Base-by-base conservation (phyloP, 2,113 vertebrate genomes). In the Istiophorus platypterus region DNA sequence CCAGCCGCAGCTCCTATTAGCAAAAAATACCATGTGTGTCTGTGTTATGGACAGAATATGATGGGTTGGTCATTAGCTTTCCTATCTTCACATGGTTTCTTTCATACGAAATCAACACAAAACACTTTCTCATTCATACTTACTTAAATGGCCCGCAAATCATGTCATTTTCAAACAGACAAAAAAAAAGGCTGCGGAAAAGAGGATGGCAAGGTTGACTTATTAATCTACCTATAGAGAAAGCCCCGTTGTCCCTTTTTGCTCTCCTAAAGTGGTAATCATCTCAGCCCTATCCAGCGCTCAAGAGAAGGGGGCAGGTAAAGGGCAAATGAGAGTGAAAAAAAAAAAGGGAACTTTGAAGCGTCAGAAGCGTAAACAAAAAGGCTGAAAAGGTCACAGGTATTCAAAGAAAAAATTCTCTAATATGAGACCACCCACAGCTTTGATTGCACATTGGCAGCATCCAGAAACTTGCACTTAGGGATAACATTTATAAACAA, bases 51-150 rank as follows among this genome's bases (percentile, higher is more conserved):
- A 45, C 4, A 52, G 12, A 75, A 84, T 31, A 59, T 47, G 52
- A 37, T 31, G 39, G 31, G 20, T 62, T 65, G n/a, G 54, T 47
- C 29, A 56, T 69, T n/a, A 29, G 7, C 22, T n/a, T 45, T 37
- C 22, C 51, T 24, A 13, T 47, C 31, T 78, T 74, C 62, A 10
- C 42, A 47, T 62, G 52, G 74, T 72, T 77, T 68, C 51, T 34
- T 85, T 39, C n/a, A 79, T 24, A 62, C 42, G 6, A 73, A 84
- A 64, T 82, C 76, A 22, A 11, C 45, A 62, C 58, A 17, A 64
- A 88, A 70, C 72, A 84, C 72, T 80, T 79, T 54, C 39, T 88
- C 73, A 81, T 81, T 88, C 72, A 64, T 65, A 52, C 61, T 67
- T 65, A n/a, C n/a, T 86, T 76, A 34, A 70, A 82, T 41, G 57